Percentiles rank a stretch among this genome's conserved stretches.
phyloP scores from a whole-genome alignment of 2,113 vertebrate genomes.

The Burhinus oedicnemus region DNA sequence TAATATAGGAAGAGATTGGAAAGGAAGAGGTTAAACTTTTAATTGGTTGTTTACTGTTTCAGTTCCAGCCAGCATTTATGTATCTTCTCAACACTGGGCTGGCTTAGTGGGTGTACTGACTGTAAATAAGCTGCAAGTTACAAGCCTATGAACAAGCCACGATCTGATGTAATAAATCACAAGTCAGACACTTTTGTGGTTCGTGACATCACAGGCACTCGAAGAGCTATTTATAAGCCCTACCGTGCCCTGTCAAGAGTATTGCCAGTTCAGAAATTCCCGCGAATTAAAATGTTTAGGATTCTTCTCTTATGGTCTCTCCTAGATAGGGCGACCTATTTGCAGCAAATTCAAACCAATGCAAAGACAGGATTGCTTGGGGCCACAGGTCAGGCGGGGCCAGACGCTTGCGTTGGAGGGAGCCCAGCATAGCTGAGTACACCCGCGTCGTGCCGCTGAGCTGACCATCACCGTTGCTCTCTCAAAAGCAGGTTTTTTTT shows the following conservation, averaged over 20 bases:
- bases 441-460: background rate
- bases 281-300: background rate
- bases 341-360: background rate
- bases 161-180: conserved; percentile 44
- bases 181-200: background rate
- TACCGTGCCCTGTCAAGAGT: background rate
- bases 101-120: conserved; percentile 7
- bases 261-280: background rate
- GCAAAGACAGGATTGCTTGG: background rate
- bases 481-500: background rate
- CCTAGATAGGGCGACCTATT: background rate
- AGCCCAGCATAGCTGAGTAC: background rate
- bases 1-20: background rate
- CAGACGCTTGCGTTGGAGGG: background rate
- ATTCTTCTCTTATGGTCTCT: background rate
- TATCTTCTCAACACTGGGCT: background rate
- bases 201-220: background rate
- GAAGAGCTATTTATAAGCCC: background rate
- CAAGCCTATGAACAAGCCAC: background rate
- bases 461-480: background rate
- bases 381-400: background rate
- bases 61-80: background rate
- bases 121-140: conserved; percentile 32
- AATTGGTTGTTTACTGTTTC: conserved; percentile 50
- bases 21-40: conserved; percentile 50